phyloP scores from a whole-genome alignment of 2,797 vertebrate genomes.

The Hafferia zeledoni region DNA sequence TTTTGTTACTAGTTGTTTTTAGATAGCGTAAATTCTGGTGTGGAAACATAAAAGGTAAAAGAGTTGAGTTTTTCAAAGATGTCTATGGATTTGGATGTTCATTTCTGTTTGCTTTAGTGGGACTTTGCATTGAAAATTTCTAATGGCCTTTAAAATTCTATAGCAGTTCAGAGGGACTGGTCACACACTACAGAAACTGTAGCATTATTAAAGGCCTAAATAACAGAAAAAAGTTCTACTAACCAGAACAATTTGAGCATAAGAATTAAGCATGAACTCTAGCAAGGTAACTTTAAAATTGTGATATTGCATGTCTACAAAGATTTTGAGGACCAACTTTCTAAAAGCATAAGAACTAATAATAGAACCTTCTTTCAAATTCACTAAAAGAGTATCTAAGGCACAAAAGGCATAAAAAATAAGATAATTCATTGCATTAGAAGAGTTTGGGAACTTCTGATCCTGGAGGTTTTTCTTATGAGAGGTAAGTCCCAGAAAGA shows the following conservation, averaged over 20 bases:
- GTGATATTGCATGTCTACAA: not conserved
- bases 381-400: not conserved
- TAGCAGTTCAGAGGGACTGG: not conserved
- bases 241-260: not conserved
- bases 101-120: not conserved
- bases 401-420: not conserved
- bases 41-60: not conserved
- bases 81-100: not conserved
- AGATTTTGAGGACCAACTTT: not conserved
- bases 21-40: not conserved
- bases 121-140: not conserved
- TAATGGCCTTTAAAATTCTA: not conserved
- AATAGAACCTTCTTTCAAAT: not conserved
- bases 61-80: not conserved
- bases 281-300: not conserved
- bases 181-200: not conserved
- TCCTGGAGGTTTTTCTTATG: not conserved
- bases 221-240: not conserved
- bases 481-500: not conserved
- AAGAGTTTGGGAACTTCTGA: not conserved
- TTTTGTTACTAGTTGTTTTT: not conserved
- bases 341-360: not conserved
- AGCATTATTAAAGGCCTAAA: not conserved
- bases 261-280: not conserved
- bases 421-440: not conserved